phyloP scores from a whole-genome alignment of 92 coral and sea anemone genomes.

The Desmophyllum pertusum region DNA sequence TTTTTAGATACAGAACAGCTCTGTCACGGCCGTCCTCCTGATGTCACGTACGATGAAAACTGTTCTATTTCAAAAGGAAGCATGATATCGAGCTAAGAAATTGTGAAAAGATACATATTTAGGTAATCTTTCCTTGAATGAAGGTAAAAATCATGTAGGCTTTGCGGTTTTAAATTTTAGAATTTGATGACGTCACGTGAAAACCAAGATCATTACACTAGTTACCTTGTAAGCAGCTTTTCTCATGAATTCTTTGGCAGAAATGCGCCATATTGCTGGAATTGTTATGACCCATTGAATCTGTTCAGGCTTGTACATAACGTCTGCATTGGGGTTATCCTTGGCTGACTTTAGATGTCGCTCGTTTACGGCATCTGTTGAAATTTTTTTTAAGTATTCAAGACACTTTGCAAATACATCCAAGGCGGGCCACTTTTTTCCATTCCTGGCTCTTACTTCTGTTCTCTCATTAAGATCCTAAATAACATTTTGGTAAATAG shows the following conservation, averaged over 20 bases:
- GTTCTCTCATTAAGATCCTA: slow-evolving; percentile 37
- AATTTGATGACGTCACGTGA: too few relatives aligned
- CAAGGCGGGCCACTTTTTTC: slow-evolving; percentile 46
- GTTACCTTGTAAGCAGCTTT: slow-evolving; percentile 52
- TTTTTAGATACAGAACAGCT: too few relatives aligned
- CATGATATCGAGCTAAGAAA: too few relatives aligned
- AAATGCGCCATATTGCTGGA: slow-evolving; percentile 53
- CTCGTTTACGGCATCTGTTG: slow-evolving; percentile 30
- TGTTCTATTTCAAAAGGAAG: too few relatives aligned
- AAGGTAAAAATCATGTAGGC: too few relatives aligned
- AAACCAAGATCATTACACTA: too few relatives aligned
- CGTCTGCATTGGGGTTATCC: slow-evolving; percentile 27
- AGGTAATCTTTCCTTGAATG: too few relatives aligned
- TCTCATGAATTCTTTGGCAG: slow-evolving; percentile 51
- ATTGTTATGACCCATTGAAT: slow-evolving; percentile 55
- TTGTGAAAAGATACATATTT: too few relatives aligned
- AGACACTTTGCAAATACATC: slow-evolving; percentile 45
- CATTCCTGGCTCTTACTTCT: slow-evolving; percentile 41
- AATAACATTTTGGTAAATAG: not conserved
- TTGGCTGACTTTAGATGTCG: slow-evolving; percentile 22
- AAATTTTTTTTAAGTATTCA: slow-evolving; percentile 11
- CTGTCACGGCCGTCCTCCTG: too few relatives aligned
- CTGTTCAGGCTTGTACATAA: slow-evolving; percentile 20
- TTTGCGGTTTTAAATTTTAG: too few relatives aligned
- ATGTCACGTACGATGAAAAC: too few relatives aligned